Evolutionary conservation across 2,888 invertebrate species (phyloP).

Genomic region (Philhelius pedissequus): DNA sequence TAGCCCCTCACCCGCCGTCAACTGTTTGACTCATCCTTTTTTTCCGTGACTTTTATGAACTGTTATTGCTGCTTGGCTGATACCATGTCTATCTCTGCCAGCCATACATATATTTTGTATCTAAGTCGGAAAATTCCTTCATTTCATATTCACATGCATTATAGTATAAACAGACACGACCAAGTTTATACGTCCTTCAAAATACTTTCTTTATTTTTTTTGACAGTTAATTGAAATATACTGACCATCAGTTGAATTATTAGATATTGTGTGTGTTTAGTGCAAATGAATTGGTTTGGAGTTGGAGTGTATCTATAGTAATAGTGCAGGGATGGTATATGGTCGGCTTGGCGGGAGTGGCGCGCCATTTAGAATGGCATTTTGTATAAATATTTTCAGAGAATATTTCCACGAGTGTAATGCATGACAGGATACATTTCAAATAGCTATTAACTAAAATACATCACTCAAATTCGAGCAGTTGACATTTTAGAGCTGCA

Average conservation of each 20-base stretch:
- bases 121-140: slow-evolving; percentile 27
- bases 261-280: slow-evolving; percentile 52
- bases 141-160: slow-evolving; percentile 14
- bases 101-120: slow-evolving; percentile 39
- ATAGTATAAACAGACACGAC: slow-evolving; percentile 11
- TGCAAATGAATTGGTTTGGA: slow-evolving; percentile 45
- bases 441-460: too few species aligned
- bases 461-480: too few species aligned
- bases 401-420: too few species aligned
- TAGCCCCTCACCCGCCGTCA: too few species aligned
- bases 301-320: neutral
- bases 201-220: slow-evolving; percentile 13
- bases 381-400: too few species aligned
- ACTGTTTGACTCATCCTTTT: neutral
- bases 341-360: neutral
- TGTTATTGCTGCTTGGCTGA: neutral
- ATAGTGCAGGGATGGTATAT: neutral
- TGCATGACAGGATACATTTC: too few species aligned
- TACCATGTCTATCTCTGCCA: slow-evolving; percentile 10
- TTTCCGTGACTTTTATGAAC: neutral
- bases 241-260: slow-evolving; percentile 55
- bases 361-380: neutral
- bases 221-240: slow-evolving; percentile 68
- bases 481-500: too few species aligned
- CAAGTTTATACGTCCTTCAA: slow-evolving; percentile 44